Conservation (phyloP, 2,888 invertebrate genomes). For the Empis stercorea region DNA sequence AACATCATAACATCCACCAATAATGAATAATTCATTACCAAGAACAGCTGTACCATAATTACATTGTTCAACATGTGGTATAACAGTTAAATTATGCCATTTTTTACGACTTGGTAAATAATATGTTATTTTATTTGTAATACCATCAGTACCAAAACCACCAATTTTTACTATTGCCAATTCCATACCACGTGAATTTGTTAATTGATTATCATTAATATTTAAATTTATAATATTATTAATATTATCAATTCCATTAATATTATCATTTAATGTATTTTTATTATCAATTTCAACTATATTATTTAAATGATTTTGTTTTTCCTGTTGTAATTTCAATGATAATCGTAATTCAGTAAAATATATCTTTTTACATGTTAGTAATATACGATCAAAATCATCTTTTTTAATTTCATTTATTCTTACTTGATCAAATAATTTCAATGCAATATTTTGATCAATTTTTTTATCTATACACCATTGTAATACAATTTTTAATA, state of each 20-base stretch:
- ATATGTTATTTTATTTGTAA: constrained; percentile 56
- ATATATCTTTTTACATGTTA: neutral
- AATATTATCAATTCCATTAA: constrained; percentile 12
- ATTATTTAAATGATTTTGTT: neutral
- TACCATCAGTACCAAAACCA: constrained; percentile 52
- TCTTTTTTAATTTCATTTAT: constrained; percentile 21
- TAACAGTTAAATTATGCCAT: constrained; percentile 52
- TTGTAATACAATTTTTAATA: constrained; percentile 43
- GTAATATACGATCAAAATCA: constrained; percentile 8
- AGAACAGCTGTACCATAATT: constrained; percentile 57
- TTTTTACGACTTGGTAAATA: constrained; percentile 44
- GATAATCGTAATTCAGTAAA: neutral
- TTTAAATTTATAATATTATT: constrained; percentile 5
- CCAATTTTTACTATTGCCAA: constrained; percentile 54
- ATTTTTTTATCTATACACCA: constrained; percentile 38
- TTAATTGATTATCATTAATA: constrained; percentile 24
- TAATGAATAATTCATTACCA: constrained; percentile 53
- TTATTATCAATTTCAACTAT: too few relatives aligned
- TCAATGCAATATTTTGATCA: constrained; percentile 14
- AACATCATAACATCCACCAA: constrained; percentile 60
- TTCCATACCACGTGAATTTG: constrained; percentile 55
- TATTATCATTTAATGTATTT: neutral
- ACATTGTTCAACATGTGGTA: constrained; percentile 61
- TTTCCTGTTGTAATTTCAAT: neutral
- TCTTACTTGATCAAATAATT: constrained; percentile 22